Conservation (phyloP, 37 sponge, comb jelly and placozoan species). For the Petrosia ficiformis region DNA sequence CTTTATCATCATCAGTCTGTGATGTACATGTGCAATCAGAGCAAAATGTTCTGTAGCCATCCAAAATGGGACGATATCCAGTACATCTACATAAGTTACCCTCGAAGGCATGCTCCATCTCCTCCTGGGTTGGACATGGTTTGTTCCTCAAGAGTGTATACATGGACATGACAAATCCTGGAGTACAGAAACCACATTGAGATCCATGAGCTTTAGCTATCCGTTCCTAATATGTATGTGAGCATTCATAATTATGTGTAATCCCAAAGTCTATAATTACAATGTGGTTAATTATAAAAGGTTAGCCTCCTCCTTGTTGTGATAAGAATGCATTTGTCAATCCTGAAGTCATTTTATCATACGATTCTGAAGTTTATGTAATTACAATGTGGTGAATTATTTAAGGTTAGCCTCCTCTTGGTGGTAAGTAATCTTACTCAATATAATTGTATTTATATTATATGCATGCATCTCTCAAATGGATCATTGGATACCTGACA, state of each 20-base stretch:
- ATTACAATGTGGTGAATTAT: no score
- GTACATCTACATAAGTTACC: constrained; percentile 92
- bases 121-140: constrained; percentile 36
- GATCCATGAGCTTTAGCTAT: constrained; percentile 74
- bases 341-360: no score
- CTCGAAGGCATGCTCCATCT: constrained; percentile 76
- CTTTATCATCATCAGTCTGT: not conserved
- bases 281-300: no score
- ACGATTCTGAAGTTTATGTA: no score
- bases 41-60: constrained; percentile 84
- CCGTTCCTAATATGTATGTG: constrained; percentile 39
- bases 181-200: constrained; percentile 74
- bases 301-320: no score
- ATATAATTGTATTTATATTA: not conserved
- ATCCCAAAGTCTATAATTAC: no score
- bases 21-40: constrained; percentile 19
- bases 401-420: no score
- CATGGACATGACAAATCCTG: constrained; percentile 70
- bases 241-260: no score
- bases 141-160: constrained; percentile 54
- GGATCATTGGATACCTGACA: constrained; percentile 49
- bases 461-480: not conserved
- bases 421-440: no score
- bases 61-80: constrained; percentile 85
- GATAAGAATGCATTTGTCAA: no score